A percentile compares a stretch with the other conserved stretches of the same genome.
Conservation (phyloP, 2,888 invertebrate species). For the Pollenia griseotomentosa region DNA sequence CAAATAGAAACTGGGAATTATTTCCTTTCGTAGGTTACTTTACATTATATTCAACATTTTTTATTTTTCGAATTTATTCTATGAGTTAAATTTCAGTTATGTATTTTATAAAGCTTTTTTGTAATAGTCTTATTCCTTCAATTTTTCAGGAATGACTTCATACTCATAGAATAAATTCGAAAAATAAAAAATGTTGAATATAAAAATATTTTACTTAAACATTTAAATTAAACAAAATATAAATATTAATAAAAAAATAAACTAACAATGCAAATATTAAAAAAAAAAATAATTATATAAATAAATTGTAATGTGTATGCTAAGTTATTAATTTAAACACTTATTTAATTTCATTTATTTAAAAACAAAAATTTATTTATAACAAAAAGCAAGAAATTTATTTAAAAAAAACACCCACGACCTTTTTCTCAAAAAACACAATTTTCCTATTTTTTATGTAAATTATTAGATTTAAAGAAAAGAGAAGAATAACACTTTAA, state of each 20-base stretch:
- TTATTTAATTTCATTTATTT: conserved; percentile 56
- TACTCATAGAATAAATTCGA: too few species aligned
- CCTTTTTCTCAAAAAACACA: conserved; percentile 62
- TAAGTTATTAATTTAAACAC: conserved; percentile 62
- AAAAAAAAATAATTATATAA: conserved; percentile 43
- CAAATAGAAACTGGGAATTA: too few species aligned
- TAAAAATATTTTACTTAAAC: conserved; percentile 44
- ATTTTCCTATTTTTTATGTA: conserved; percentile 69
- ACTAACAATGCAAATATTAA: conserved; percentile 66
- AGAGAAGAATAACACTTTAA: background rate
- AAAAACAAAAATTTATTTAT: conserved; percentile 41
- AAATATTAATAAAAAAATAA: background rate
- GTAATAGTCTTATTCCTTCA: too few species aligned
- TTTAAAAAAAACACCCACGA: conserved; percentile 46
- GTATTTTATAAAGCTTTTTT: too few species aligned
- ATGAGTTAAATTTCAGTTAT: too few species aligned
- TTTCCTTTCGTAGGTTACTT: too few species aligned
- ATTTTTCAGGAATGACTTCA: too few species aligned
- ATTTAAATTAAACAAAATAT: background rate
- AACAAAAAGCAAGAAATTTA: conserved; percentile 4
- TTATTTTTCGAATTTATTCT: too few species aligned
- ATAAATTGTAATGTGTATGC: conserved; percentile 57
- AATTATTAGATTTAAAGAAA: conserved; percentile 57
- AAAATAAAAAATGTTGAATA: too few species aligned
- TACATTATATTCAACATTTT: too few species aligned